Evolutionary conservation across 2,888 invertebrate species (phyloP).

Genomic region (Cataglyphis livida): DNA sequence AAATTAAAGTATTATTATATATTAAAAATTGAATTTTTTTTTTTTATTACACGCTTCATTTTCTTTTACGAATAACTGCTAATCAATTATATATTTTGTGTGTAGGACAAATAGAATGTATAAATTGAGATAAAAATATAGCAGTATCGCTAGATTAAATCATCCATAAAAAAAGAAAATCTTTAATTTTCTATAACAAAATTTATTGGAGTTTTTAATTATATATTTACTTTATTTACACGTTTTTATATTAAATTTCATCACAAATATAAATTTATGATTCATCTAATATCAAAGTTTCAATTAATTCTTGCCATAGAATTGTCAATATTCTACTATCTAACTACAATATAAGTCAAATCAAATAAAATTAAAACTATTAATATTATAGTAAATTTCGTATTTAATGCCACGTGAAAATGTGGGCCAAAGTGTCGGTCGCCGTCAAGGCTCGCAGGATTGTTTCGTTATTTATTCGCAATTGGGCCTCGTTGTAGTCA

Average conservation of each 20-base stretch:
- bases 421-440: slow-evolving; percentile 18
- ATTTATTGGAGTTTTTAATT: not conserved
- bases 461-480: slow-evolving; percentile 47
- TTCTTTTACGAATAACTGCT: not conserved
- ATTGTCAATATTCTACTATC: not conserved
- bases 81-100: not conserved
- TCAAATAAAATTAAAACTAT: not conserved
- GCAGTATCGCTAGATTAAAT: not conserved
- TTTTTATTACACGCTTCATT: not conserved
- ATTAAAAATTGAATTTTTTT: not conserved
- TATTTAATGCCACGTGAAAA: slow-evolving; percentile 48
- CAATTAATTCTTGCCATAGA: slow-evolving; percentile 28
- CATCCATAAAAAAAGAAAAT: not conserved
- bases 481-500: slow-evolving; percentile 43
- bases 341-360: not conserved
- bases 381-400: slow-evolving; percentile 12
- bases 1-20: not conserved
- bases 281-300: not conserved
- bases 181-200: not conserved
- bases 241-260: not conserved
- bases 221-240: not conserved
- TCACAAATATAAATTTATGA: not conserved
- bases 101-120: not conserved
- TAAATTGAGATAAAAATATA: not conserved
- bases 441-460: slow-evolving; percentile 16